These are phyloP conservation scores for Plectus sambesii DNA, from an alignment of 1,140 invertebrate species.

Conservation along the genomic window DNA sequence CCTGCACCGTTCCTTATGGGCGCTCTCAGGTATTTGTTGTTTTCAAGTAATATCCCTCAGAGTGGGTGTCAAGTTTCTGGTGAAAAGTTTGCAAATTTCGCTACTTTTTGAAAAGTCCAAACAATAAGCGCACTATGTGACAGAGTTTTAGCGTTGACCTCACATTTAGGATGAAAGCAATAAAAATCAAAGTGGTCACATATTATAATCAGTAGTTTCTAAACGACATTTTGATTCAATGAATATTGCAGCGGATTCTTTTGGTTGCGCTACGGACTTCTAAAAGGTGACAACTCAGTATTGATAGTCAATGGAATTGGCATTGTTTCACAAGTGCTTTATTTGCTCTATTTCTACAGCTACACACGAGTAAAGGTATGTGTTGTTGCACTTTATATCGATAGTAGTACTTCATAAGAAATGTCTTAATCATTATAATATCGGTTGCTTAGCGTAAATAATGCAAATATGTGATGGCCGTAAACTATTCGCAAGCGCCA, in stretches of 20 bases:
- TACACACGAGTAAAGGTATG: conserved; percentile 35
- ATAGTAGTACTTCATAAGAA: not conserved
- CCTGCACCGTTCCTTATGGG: conserved; percentile 42
- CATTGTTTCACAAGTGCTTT: conserved; percentile 31
- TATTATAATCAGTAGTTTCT: too few species aligned
- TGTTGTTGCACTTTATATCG: not conserved
- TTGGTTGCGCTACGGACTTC: conserved; percentile 38
- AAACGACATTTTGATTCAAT: conserved; percentile 12
- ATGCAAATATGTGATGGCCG: conserved; percentile 8
- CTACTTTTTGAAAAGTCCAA: not conserved
- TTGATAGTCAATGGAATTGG: conserved; percentile 39
- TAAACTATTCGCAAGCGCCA: conserved; percentile 1
- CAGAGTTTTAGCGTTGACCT: too few species aligned
- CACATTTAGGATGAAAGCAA: too few species aligned
- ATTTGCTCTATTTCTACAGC: conserved; percentile 38
- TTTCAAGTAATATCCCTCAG: not conserved
- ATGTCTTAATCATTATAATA: not conserved
- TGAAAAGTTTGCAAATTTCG: not conserved
- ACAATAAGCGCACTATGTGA: too few species aligned
- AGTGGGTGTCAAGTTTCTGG: conserved; percentile 1
- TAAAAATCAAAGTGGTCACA: too few species aligned
- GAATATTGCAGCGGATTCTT: conserved; percentile 37
- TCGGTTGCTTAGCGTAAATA: conserved; percentile 6
- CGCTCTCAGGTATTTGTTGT: conserved; percentile 29
- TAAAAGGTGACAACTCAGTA: conserved; percentile 26